Evolutionary conservation across 2,888 invertebrate species (phyloP), one percentile per base, ranked within the genome.

Genomic region (Pachydiplax longipennis): DNA sequence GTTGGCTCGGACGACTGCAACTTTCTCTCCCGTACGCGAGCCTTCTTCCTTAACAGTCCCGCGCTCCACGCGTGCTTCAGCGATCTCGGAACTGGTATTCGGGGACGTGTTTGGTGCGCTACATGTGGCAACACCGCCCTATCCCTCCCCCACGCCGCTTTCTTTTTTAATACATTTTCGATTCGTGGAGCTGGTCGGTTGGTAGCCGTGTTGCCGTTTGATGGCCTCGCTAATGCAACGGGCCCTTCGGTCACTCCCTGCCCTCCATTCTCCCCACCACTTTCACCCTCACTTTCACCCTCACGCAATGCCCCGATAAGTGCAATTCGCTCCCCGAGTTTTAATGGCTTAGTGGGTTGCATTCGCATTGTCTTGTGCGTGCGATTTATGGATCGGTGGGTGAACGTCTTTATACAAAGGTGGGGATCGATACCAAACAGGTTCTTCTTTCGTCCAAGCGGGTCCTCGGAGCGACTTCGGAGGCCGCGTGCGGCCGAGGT

Each of bases 11-110:
- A 18, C 61, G 61, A 53, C 31, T 53, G 87, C 61, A 87, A 87
- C 87, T 87, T 87, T 87, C 87, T 61, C 87, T n/a, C 87, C 58
- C 61, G 83, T 83, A 35, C 58, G 83, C 83, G 61, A 83, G 58
- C 87, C 35, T 65, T 87, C 87, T 87, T 31, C 61, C 87, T 87
- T 37, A 37, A 37, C 37, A 87, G 87, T 61, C 87, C 53, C 87
- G 58, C 87, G 61, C 61, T 58, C 61, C 87, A 48, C 58, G 87
- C 87, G 87, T 87, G 61, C 87, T 87, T 61, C 83, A 58, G 58
- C 83, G 83, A 83, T 83, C 87, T 87, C 87, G 65, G 61, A 87
- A 87, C 87, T 87, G 87, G 87, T 87, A 87, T 87, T 87, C 37
- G 87, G 87, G 87, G 87, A 87, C 87, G 87, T 58, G 58, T 37